Percentiles rank a stretch among this genome's conserved stretches.
These are phyloP conservation scores for Drosophila carrolli DNA, from an alignment of 1,140 invertebrate genomes.

Conservation along the genomic window DNA sequence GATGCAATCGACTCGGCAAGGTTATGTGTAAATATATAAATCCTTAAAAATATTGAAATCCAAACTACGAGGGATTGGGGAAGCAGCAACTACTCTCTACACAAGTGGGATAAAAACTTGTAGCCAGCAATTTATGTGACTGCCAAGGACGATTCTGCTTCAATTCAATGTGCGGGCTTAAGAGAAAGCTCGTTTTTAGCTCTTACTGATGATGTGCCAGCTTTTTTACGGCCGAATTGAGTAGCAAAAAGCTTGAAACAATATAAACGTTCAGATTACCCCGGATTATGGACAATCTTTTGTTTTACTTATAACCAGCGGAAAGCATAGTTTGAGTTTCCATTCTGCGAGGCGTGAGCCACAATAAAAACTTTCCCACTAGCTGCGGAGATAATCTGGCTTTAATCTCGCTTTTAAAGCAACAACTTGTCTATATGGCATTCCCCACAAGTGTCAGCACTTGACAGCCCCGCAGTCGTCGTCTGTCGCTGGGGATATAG, in stretches of 20 bases:
- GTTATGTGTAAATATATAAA: slow-evolving; percentile 38
- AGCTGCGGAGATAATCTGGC: slow-evolving; percentile 18
- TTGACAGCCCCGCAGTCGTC: slow-evolving; percentile 40
- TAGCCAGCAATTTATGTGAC: slow-evolving; percentile 53
- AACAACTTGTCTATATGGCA: slow-evolving; percentile 37
- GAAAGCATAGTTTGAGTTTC: slow-evolving; percentile 13
- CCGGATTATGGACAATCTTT: slow-evolving; percentile 16
- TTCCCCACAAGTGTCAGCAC: slow-evolving; percentile 45
- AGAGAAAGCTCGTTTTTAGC: slow-evolving; percentile 6
- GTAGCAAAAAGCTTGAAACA: slow-evolving; percentile 9
- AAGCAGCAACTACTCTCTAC: neutral
- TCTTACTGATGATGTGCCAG: slow-evolving; percentile 19
- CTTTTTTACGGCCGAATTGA: slow-evolving; percentile 26
- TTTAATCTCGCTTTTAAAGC: slow-evolving; percentile 40
- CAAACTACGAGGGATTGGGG: slow-evolving; percentile 37
- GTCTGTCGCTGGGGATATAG: slow-evolving; percentile 38
- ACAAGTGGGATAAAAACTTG: slow-evolving; percentile 45
- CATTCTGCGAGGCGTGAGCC: slow-evolving; percentile 2
- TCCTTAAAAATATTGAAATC: slow-evolving; percentile 63
- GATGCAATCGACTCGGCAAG: slow-evolving; percentile 26
- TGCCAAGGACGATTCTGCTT: slow-evolving; percentile 60
- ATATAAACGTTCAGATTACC: slow-evolving; percentile 4
- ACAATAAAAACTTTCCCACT: slow-evolving; percentile 21
- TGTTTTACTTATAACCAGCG: slow-evolving; percentile 23
- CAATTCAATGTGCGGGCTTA: slow-evolving; percentile 22